These are phyloP conservation scores for Cotesia typhae DNA, from an alignment of 1,140 invertebrate species.

Conservation along the genomic window DNA sequence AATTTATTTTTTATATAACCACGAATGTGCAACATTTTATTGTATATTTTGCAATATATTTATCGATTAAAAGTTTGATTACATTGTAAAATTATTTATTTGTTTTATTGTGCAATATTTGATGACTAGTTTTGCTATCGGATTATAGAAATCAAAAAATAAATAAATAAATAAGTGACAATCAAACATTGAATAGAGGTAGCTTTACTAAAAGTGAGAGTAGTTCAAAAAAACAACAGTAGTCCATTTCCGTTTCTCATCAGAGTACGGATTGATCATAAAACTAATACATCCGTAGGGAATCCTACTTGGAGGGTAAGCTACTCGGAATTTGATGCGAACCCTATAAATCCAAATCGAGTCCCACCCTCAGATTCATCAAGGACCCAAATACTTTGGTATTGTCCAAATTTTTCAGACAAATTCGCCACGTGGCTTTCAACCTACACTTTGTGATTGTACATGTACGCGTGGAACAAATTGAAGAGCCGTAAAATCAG, in stretches of 20 bases:
- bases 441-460: slow-evolving; percentile 23
- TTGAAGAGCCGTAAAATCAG: not conserved
- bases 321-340: slow-evolving; percentile 37
- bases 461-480: not conserved
- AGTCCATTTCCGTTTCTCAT: slow-evolving; percentile 61
- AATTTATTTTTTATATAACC: too few species aligned
- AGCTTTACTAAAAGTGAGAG: slow-evolving; percentile 48
- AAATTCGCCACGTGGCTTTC: slow-evolving; percentile 63
- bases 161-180: slow-evolving; percentile 15
- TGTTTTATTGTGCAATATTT: too few species aligned
- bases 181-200: slow-evolving; percentile 27
- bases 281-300: slow-evolving; percentile 63
- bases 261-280: slow-evolving; percentile 55
- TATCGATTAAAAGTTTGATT: too few species aligned
- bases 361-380: slow-evolving; percentile 30
- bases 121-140: too few species aligned
- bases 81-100: too few species aligned
- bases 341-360: slow-evolving; percentile 25
- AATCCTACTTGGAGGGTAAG: slow-evolving; percentile 35
- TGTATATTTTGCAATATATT: too few species aligned
- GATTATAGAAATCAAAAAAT: not conserved
- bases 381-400: not conserved
- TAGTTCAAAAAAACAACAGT: slow-evolving; percentile 54
- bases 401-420: slow-evolving; percentile 48
- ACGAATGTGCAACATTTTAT: too few species aligned